phyloP scores from a whole-genome alignment of 23 tunicate genomes.

The Ascidia mentula region DNA sequence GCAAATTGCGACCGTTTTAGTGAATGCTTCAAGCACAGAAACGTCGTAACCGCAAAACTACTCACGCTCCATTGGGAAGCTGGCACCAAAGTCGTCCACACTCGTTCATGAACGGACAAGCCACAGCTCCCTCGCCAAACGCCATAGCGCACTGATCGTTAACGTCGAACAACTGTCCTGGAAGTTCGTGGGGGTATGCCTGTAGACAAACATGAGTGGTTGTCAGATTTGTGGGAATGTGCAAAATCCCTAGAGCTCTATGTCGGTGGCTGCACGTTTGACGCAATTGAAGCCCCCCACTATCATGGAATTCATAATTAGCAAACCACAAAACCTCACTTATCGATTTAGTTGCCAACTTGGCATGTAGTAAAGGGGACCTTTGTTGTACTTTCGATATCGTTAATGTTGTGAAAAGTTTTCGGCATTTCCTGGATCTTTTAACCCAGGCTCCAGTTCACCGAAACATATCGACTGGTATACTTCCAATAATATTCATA shows the following conservation, averaged over 20 bases:
- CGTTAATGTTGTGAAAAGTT: too few species aligned
- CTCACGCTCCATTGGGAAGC: slow-evolving; percentile 65
- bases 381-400: too few species aligned
- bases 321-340: too few species aligned
- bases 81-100: slow-evolving; percentile 88
- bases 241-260: neutral
- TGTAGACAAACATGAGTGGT: slow-evolving; percentile 9
- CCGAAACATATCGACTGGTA: too few species aligned
- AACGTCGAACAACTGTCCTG: slow-evolving; percentile 76
- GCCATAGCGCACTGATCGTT: slow-evolving; percentile 83
- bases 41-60: neutral
- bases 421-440: too few species aligned
- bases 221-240: neutral
- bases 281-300: neutral
- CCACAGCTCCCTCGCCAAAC: slow-evolving; percentile 73
- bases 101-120: slow-evolving; percentile 79
- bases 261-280: neutral
- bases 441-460: too few species aligned
- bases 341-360: too few species aligned
- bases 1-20: neutral
- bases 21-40: neutral
- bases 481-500: too few species aligned
- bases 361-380: too few species aligned
- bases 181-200: slow-evolving; percentile 70
- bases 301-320: too few species aligned